Conservation (phyloP, 1,140 invertebrate species). For the Drosophila navojoa region DNA sequence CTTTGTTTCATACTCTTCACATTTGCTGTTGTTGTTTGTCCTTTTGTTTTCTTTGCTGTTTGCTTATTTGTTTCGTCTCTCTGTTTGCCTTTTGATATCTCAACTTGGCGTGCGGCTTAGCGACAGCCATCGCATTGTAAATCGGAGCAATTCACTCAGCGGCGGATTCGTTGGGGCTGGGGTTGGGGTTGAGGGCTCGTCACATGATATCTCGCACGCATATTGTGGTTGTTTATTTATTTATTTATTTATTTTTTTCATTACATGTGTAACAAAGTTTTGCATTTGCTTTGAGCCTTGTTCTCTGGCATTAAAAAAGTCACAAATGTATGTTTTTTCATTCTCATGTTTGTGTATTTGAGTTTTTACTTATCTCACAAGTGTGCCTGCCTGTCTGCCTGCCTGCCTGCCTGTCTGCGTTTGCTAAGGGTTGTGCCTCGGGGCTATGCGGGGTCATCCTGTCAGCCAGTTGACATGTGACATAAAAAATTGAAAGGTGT, state of each 20-base stretch:
- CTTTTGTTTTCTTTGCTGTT: slow-evolving; percentile 52
- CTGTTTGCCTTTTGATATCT: slow-evolving; percentile 76
- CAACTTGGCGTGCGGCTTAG: slow-evolving; percentile 76
- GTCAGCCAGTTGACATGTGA: slow-evolving; percentile 75
- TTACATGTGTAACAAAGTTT: slow-evolving; percentile 81
- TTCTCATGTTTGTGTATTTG: slow-evolving; percentile 52
- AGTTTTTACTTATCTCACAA: slow-evolving; percentile 75
- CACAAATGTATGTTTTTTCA: slow-evolving; percentile 26
- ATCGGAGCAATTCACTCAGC: slow-evolving; percentile 63
- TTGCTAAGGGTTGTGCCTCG: slow-evolving; percentile 22
- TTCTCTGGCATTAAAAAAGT: slow-evolving; percentile 63
- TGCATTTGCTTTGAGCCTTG: slow-evolving; percentile 77
- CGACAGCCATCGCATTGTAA: slow-evolving; percentile 72
- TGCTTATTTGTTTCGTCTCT: slow-evolving; percentile 56
- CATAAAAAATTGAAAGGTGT: slow-evolving; percentile 71
- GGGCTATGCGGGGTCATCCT: slow-evolving; percentile 57
- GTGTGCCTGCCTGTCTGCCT: slow-evolving; percentile 19
- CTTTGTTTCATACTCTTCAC: slow-evolving; percentile 63
- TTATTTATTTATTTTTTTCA: slow-evolving; percentile 82
- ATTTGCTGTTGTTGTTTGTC: slow-evolving; percentile 14
- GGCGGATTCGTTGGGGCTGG: background rate
- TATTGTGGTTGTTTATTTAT: slow-evolving; percentile 72
- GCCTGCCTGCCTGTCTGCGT: slow-evolving; percentile 13
- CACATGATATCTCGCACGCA: slow-evolving; percentile 40
- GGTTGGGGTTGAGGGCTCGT: slow-evolving; percentile 23